A percentile compares a stretch with the other conserved stretches of the same genome.
Evolutionary conservation across 2,888 invertebrate genomes (phyloP).

Genomic region (Pseudococcus jackbeardsleyi): DNA sequence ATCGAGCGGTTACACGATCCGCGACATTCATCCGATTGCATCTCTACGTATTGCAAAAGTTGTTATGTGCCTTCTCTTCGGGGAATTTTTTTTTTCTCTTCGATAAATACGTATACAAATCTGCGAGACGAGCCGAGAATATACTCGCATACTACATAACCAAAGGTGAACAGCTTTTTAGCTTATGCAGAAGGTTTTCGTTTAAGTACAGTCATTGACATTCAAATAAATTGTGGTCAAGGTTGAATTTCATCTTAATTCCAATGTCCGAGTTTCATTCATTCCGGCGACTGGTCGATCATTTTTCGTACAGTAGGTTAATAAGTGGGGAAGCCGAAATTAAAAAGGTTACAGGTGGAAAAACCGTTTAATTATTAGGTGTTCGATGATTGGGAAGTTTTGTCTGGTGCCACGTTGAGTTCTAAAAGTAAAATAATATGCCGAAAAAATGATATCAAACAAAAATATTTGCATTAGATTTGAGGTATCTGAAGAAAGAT

Average conservation of each 20-base stretch:
- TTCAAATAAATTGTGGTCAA: slow-evolving; percentile 55
- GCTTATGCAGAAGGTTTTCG: slow-evolving; percentile 49
- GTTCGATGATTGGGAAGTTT: no score
- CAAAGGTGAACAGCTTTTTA: slow-evolving; percentile 45
- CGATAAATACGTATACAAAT: background rate
- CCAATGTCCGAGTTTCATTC: slow-evolving; percentile 26
- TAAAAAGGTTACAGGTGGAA: no score
- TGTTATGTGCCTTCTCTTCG: background rate
- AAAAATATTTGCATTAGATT: no score
- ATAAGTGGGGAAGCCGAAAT: background rate
- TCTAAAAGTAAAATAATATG: no score
- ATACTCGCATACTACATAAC: background rate
- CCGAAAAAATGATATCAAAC: no score
- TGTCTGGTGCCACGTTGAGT: no score
- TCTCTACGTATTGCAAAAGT: background rate
- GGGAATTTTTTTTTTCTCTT: background rate
- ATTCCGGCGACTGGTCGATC: background rate
- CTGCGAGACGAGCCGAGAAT: background rate
- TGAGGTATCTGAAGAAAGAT: no score
- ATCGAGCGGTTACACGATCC: background rate
- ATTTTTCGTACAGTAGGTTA: background rate
- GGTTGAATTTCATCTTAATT: slow-evolving; percentile 38
- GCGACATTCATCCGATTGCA: slow-evolving; percentile 21
- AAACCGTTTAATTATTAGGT: no score
- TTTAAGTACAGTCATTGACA: slow-evolving; percentile 40